These are phyloP conservation scores for Silurus meridionalis DNA, from an alignment of 2,113 vertebrate genomes.

Conservation along the genomic window DNA sequence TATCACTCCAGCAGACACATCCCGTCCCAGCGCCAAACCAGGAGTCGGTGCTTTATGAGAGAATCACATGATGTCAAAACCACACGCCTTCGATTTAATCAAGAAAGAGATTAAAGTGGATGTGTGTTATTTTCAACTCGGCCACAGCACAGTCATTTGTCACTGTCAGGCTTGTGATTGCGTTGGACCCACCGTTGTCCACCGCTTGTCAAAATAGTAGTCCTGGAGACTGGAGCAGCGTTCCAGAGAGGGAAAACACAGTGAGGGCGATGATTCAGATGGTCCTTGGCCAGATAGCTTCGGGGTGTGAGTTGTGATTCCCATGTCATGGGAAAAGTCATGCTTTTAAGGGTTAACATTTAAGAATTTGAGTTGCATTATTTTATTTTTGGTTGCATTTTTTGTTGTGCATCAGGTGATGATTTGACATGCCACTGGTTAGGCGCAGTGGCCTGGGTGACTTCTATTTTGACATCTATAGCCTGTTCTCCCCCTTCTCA, in stretches of 20 bases:
- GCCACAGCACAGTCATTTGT: slow-evolving; percentile 94
- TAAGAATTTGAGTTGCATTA: not conserved
- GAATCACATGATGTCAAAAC: slow-evolving; percentile 94
- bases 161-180: slow-evolving; percentile 99
- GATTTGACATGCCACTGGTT: not conserved
- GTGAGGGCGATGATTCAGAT: slow-evolving; percentile 15
- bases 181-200: slow-evolving; percentile 98
- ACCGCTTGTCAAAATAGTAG: slow-evolving; percentile 95
- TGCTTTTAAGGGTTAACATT: not conserved
- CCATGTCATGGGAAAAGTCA: not conserved
- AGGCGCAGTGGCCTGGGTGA: slow-evolving; percentile 57
- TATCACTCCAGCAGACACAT: slow-evolving; percentile 83
- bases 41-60: slow-evolving; percentile 86
- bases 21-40: slow-evolving; percentile 81
- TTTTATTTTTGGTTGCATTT: not conserved
- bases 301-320: slow-evolving; percentile 15
- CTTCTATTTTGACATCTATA: slow-evolving; percentile 80
- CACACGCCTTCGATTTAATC: slow-evolving; percentile 97
- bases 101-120: slow-evolving; percentile 99
- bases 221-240: slow-evolving; percentile 84
- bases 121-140: slow-evolving; percentile 99
- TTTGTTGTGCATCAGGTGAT: not conserved
- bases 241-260: slow-evolving; percentile 64
- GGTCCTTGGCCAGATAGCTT: slow-evolving; percentile 9
- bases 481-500: slow-evolving; percentile 68